Conservation (phyloP, 2,888 invertebrate species). For the Diadegma fenestrale region DNA sequence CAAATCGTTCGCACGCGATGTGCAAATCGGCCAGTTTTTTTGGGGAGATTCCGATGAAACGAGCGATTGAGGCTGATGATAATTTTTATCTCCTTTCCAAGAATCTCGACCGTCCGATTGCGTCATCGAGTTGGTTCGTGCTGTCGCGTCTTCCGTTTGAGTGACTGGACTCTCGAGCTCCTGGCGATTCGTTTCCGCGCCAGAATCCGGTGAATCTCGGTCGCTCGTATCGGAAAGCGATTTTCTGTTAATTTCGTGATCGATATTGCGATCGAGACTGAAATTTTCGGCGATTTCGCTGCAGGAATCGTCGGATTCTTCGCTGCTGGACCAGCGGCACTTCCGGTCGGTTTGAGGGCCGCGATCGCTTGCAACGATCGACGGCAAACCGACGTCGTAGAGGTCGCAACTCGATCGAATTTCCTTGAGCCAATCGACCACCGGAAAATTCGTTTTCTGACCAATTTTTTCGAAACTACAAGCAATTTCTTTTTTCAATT, state of each 20-base stretch:
- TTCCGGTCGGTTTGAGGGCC: neutral
- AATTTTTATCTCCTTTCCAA: constrained; percentile 15
- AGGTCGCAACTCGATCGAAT: constrained; percentile 70
- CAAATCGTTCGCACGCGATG: neutral
- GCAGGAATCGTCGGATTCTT: constrained; percentile 37
- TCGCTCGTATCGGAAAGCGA: neutral
- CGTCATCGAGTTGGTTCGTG: constrained; percentile 4
- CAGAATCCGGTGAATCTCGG: neutral
- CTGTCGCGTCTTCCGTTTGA: neutral
- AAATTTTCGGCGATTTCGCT: constrained; percentile 41
- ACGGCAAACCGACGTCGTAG: constrained; percentile 63
- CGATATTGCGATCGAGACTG: neutral
- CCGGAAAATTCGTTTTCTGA: constrained; percentile 56
- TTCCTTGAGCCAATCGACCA: constrained; percentile 70
- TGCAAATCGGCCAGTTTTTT: neutral
- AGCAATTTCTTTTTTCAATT: constrained; percentile 62
- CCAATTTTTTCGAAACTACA: constrained; percentile 58
- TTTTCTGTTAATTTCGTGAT: neutral
- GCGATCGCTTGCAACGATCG: neutral
- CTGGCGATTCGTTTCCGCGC: neutral
- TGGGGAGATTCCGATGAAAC: neutral
- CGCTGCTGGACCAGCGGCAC: constrained; percentile 20
- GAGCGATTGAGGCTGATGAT: neutral
- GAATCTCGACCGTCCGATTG: constrained; percentile 9
- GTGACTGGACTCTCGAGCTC: neutral